Evolutionary conservation across 2,113 vertebrate species (phyloP).

Genomic region (Brachirus orientalis): DNA sequence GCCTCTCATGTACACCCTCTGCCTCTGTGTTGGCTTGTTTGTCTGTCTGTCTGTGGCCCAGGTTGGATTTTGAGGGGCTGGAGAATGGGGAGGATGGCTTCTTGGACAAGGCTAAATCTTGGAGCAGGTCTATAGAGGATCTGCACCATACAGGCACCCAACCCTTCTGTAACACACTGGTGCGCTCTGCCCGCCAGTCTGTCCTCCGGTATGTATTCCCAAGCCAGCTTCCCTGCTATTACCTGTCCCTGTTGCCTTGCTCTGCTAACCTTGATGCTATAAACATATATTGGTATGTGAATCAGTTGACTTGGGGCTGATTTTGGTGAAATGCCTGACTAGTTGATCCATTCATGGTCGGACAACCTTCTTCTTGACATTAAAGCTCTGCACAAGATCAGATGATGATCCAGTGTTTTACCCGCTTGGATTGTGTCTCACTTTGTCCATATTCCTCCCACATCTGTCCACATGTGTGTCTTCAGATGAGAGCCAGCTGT

Average conservation of each 20-base stretch:
- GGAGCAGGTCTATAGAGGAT: conserved; percentile 98
- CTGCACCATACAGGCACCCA: conserved; percentile 89
- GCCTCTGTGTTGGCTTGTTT: conserved; percentile 65
- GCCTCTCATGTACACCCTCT: conserved; percentile 46
- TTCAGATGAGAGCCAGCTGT: conserved; percentile 68
- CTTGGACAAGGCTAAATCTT: conserved; percentile 91
- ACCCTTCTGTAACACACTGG: conserved; percentile 92
- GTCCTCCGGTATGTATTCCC: conserved; percentile 92
- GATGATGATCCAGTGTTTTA: conserved; percentile 22
- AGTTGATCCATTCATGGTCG: background rate
- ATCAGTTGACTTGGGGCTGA: background rate
- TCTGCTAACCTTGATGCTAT: conserved; percentile 56
- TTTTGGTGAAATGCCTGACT: conserved; percentile 11
- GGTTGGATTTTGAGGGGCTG: conserved; percentile 97
- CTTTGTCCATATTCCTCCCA: conserved; percentile 37
- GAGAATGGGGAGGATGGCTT: conserved; percentile 91
- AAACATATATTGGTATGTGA: conserved; percentile 50
- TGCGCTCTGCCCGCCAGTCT: conserved; percentile 93
- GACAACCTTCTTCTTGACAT: conserved; percentile 37
- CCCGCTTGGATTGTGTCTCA: conserved; percentile 43
- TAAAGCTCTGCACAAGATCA: conserved; percentile 10
- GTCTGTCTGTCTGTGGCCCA: conserved; percentile 76
- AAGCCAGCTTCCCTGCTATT: conserved; percentile 48
- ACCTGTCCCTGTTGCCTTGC: conserved; percentile 42
- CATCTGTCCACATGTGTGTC: conserved; percentile 61